A percentile compares a stretch with the other conserved stretches of the same genome.
Conservation (phyloP, 2,797 vertebrate species). For the Trematomus bernacchii region DNA sequence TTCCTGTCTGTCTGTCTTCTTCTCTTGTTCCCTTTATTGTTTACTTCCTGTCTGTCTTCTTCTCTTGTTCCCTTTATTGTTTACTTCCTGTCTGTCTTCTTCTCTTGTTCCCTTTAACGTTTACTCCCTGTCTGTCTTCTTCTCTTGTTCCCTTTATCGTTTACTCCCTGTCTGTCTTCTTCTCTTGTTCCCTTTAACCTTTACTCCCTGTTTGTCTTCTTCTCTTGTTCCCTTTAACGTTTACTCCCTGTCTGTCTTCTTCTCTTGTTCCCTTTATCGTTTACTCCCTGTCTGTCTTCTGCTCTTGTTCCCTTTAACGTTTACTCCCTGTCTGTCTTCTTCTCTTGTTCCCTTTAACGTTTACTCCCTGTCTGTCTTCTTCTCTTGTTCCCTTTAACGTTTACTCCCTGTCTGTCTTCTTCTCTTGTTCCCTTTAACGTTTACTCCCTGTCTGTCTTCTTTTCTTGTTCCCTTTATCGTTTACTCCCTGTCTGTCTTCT, state of each 20-base stretch:
- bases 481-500: background rate
- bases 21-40: conserved; percentile 14
- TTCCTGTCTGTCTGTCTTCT: background rate
- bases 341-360: conserved; percentile 10
- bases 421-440: conserved; percentile 14
- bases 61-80: too few relatives aligned
- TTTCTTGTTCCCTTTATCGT: too few relatives aligned
- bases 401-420: background rate
- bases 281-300: background rate
- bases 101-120: conserved; percentile 11
- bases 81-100: background rate
- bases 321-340: background rate
- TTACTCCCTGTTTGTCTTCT: background rate
- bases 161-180: background rate
- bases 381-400: too few relatives aligned
- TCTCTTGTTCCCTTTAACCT: conserved; percentile 14
- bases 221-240: conserved; percentile 12
- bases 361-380: background rate
- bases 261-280: conserved; percentile 8
- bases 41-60: background rate
- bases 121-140: background rate
- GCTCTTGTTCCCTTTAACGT: too few relatives aligned
- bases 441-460: background rate
- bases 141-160: too few relatives aligned
- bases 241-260: background rate